Conservation (phyloP, 2,888 invertebrate genomes). For the Plebejus anna region DNA sequence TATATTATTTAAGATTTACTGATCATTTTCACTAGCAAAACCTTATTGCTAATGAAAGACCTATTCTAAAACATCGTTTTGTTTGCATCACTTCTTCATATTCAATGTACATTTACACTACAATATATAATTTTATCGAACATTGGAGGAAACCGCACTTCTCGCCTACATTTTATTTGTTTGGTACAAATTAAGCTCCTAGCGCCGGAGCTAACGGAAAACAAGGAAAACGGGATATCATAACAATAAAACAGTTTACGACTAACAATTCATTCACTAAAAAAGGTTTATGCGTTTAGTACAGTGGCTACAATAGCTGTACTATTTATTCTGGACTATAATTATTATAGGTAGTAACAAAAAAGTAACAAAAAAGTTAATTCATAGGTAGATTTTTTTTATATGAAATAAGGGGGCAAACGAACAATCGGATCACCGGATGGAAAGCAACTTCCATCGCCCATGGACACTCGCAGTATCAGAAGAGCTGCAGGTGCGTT, state of each 20-base stretch:
- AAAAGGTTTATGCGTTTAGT: conserved; percentile 1
- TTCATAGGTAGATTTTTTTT: no score
- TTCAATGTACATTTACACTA: neutral
- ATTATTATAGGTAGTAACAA: no score
- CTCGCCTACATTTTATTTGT: conserved; percentile 1
- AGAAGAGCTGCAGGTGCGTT: no score
- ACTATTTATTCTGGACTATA: no score
- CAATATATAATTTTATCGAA: neutral
- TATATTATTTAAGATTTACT: no score
- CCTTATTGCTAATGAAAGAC: no score
- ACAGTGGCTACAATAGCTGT: neutral
- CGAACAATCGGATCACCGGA: no score
- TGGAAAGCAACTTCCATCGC: no score
- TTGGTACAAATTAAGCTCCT: conserved; percentile 1
- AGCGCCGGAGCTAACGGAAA: neutral
- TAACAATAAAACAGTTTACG: conserved; percentile 16
- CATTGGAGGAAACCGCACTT: neutral
- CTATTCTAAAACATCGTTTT: neutral
- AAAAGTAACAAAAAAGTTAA: no score
- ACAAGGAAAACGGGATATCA: conserved; percentile 18
- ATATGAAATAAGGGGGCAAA: no score
- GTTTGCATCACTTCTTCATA: neutral
- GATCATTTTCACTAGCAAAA: no score
- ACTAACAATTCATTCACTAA: conserved; percentile 7
- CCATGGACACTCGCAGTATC: no score